Conservation (phyloP, 2,888 invertebrate species). For the Patella ulyssiponensis region DNA sequence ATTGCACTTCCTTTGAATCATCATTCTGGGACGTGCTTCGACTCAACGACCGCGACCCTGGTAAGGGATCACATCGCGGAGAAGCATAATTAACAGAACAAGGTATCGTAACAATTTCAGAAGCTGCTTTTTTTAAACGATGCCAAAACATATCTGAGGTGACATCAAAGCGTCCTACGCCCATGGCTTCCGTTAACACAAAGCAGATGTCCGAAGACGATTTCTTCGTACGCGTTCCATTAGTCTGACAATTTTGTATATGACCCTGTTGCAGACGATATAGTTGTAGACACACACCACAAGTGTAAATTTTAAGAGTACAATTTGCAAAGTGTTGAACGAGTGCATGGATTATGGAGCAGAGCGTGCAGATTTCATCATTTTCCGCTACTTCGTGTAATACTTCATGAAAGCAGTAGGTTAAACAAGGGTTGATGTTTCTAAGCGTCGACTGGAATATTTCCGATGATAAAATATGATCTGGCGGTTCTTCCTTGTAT, state of each 20-base stretch:
- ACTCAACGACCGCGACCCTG: neutral
- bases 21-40: neutral
- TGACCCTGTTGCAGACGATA: conserved; percentile 40
- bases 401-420: neutral
- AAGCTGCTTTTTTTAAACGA: neutral
- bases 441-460: neutral
- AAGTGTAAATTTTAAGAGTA: conserved; percentile 21
- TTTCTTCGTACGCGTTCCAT: neutral
- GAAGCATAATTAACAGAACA: neutral
- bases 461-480: too few species aligned
- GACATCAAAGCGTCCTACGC: neutral
- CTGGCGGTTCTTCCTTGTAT: too few species aligned
- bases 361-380: conserved; percentile 22
- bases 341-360: conserved; percentile 27
- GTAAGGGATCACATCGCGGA: neutral
- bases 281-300: conserved; percentile 39
- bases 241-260: conserved; percentile 30
- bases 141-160: neutral
- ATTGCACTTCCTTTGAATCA: neutral
- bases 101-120: neutral
- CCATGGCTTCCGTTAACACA: conserved; percentile 21
- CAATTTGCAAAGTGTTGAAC: conserved; percentile 44
- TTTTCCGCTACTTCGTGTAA: neutral
- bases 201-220: conserved; percentile 20
- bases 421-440: neutral